Evolutionary conservation across 2,797 vertebrate genomes (phyloP).

Genomic region (Sebastes cheni): DNA sequence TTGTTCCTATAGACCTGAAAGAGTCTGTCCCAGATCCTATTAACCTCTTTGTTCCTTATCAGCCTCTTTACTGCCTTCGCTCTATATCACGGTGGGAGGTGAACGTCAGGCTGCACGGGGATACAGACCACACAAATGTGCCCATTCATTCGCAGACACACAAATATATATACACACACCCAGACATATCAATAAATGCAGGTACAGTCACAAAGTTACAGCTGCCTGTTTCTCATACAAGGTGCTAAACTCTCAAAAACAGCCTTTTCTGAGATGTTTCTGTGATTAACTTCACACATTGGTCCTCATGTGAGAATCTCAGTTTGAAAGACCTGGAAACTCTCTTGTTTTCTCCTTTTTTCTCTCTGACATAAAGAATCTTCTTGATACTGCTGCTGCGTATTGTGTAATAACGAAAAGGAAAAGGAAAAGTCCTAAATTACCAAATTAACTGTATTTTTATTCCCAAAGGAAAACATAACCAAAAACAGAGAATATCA

Average conservation of each 20-base stretch:
- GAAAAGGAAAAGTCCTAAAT: neutral
- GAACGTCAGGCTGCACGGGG: constrained; percentile 7
- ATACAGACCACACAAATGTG: constrained; percentile 54
- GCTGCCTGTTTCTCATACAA: constrained; percentile 18
- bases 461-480: neutral
- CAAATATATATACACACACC: neutral
- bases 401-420: neutral
- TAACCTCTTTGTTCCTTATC: constrained; percentile 45
- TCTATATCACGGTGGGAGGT: constrained; percentile 28
- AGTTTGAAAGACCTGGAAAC: constrained; percentile 9
- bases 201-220: neutral
- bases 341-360: neutral
- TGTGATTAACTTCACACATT: constrained; percentile 13
- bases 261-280: constrained; percentile 15
- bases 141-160: neutral
- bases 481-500: neutral
- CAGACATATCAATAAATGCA: neutral
- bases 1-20: constrained; percentile 28
- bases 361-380: neutral
- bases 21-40: constrained; percentile 10
- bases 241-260: constrained; percentile 4
- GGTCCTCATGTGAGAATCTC: constrained; percentile 14
- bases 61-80: constrained; percentile 18
- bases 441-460: neutral
- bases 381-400: neutral